Percentiles rank a stretch among this genome's conserved stretches.
Evolutionary conservation across 2,113 vertebrate species (phyloP).

Genomic region (Thunnus maccoyii): DNA sequence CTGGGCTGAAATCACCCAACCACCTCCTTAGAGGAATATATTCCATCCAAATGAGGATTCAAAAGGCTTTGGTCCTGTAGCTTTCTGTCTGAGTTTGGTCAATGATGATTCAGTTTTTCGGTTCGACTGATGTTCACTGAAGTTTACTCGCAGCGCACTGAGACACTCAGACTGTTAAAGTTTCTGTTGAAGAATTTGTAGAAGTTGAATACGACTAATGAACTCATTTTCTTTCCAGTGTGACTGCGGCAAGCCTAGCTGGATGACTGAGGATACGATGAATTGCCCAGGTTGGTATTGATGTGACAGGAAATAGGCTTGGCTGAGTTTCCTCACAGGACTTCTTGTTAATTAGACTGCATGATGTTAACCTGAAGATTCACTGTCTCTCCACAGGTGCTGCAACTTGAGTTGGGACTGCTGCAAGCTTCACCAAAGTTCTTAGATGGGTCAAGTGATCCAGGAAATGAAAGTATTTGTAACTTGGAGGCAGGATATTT

Average conservation of each 20-base stretch:
- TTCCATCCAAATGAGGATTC: background rate
- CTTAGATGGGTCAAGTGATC: background rate
- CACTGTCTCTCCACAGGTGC: background rate
- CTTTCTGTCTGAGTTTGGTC: conserved; percentile 51
- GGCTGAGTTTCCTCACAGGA: background rate
- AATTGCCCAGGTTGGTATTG: conserved; percentile 10
- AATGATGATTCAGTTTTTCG: conserved; percentile 71
- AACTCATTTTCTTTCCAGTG: background rate
- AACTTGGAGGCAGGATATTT: background rate
- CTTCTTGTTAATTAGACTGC: background rate
- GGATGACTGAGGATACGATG: background rate
- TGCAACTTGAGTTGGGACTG: background rate
- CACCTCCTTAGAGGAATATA: background rate
- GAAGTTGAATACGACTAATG: background rate
- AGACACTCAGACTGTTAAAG: conserved; percentile 44
- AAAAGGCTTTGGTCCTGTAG: background rate
- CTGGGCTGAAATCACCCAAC: background rate
- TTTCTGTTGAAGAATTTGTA: background rate
- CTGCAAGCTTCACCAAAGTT: background rate
- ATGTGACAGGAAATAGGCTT: background rate
- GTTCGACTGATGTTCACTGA: conserved; percentile 75
- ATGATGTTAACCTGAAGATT: background rate
- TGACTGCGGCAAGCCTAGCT: background rate
- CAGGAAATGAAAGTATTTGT: background rate
- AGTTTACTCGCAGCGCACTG: conserved; percentile 80